Evolutionary conservation across 1,140 invertebrate species (phyloP).

Genomic region (Asobara japonica): DNA sequence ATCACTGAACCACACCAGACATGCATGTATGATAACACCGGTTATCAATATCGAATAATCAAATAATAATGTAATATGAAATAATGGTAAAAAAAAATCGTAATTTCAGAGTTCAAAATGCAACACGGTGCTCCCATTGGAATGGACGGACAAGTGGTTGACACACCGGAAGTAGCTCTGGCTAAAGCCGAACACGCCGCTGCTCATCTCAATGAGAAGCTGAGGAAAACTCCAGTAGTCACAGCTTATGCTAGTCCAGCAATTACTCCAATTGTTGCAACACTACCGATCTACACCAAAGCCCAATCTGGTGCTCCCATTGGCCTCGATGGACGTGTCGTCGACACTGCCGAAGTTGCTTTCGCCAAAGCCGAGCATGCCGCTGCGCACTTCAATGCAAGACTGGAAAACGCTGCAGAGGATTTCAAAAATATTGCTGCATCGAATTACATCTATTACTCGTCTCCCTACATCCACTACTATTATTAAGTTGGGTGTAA

Average conservation of each 20-base stretch:
- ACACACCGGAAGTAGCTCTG: slow-evolving; percentile 70
- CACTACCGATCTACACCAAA: slow-evolving; percentile 13
- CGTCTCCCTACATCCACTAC: slow-evolving; percentile 26
- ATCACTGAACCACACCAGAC: too few relatives aligned
- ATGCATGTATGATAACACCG: too few relatives aligned
- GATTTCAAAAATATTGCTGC: slow-evolving; percentile 31
- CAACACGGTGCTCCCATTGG: slow-evolving; percentile 50
- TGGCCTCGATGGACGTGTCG: slow-evolving; percentile 66
- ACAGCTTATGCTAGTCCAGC: background rate
- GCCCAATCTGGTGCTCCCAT: slow-evolving; percentile 48
- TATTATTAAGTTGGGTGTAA: slow-evolving; percentile 15
- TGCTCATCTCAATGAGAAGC: slow-evolving; percentile 56
- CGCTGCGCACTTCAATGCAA: slow-evolving; percentile 65
- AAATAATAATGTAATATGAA: too few relatives aligned
- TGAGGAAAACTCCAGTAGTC: background rate
- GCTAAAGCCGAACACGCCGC: slow-evolving; percentile 69
- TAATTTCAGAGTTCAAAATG: too few relatives aligned
- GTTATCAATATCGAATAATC: too few relatives aligned
- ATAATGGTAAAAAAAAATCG: too few relatives aligned
- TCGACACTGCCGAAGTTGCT: slow-evolving; percentile 70
- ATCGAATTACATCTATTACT: slow-evolving; percentile 23
- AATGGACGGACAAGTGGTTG: slow-evolving; percentile 67
- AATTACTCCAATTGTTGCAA: background rate
- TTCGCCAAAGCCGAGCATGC: slow-evolving; percentile 69
- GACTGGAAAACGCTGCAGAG: slow-evolving; percentile 51